Base-by-base conservation (phyloP, 2,797 vertebrate genomes). In the Taeniopygia guttata region DNA sequence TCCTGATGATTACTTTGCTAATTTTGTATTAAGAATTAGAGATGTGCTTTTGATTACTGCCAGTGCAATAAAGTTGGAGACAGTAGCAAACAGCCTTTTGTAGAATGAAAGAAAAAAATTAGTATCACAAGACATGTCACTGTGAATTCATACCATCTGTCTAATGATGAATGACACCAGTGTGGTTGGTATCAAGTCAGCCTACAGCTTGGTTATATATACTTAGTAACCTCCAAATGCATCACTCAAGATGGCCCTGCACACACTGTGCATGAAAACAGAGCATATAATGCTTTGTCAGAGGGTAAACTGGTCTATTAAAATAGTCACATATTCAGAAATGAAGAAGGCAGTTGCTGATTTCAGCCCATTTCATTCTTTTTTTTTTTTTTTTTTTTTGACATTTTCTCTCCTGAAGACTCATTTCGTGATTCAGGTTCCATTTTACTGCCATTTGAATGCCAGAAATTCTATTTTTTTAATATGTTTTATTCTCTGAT, bases 121-220 rank as follows among this genome's bases (percentile, higher is more conserved):
- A 75, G 17, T 75, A 48, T 88, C 58, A 86, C 46, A 84, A 89
- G 87, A 75, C 22, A 30, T 56, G 43, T 81, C 62, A 62, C 79
- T 67, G 23, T 69, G 58, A 88, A 91, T 87, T 93, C 73, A 29
- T 62, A 20, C 91, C 76, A 88, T 88, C 73, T 95, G 79, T 54
- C 43, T 91, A 76, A 85, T 81, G 89, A 78, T 87, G 76, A 91
- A 89, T 55, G 85, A 78, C 80, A 76, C 58, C 59, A 68, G 26
- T 63, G 51, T 81, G 70, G 93, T 91, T 62, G 58, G 55, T 78
- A 90, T 80, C 69, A 84, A 88, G 63, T 64, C 83, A 88, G 23
- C 80, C 83, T 84, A 88, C 87, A 86, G 43, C 48, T 38, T 76
- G 80, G 43, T 51, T 81, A 81, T 79, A 66, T 75, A 77, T 94